These are phyloP conservation scores for Athalia cordata DNA, from an alignment of 2,888 invertebrate species.

Conservation along the genomic window DNA sequence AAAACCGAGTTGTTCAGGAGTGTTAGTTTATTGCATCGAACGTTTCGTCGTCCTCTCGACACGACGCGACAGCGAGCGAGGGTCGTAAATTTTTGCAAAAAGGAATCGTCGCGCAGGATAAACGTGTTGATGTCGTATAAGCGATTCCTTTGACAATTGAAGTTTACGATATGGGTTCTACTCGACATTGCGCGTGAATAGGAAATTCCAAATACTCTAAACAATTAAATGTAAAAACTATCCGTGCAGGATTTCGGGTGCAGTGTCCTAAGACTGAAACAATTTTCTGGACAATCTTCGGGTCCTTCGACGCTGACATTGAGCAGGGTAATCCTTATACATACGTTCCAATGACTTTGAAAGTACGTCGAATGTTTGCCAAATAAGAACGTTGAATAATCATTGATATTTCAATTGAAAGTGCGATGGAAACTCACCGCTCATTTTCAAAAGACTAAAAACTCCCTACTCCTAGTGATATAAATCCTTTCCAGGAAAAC, in stretches of 20 bases:
- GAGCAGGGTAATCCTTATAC: conserved; percentile 21
- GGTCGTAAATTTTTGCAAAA: not conserved
- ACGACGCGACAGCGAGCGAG: not conserved
- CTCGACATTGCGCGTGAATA: not conserved
- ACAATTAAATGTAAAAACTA: conserved; percentile 15
- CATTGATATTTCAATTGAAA: conserved; percentile 31
- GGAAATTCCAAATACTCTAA: conserved; percentile 13
- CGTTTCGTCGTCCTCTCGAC: too few relatives aligned
- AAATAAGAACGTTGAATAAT: conserved; percentile 13
- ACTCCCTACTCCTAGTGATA: not conserved
- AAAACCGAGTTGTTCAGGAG: too few relatives aligned
- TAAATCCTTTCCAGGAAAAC: conserved; percentile 28
- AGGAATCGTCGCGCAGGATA: not conserved
- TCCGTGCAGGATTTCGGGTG: not conserved
- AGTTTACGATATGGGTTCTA: not conserved
- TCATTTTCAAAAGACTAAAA: too few relatives aligned
- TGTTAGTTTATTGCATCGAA: too few relatives aligned
- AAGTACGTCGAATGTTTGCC: conserved; percentile 8
- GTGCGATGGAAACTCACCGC: conserved; percentile 9
- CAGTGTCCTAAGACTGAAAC: not conserved
- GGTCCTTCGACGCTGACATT: conserved; percentile 33
- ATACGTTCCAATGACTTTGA: conserved; percentile 12
- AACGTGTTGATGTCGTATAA: conserved; percentile 14
- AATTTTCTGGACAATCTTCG: conserved; percentile 20
- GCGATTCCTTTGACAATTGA: not conserved